Evolutionary conservation across 2,797 vertebrate genomes (phyloP).

Genomic region (Schizopygopsis malacanthus): DNA sequence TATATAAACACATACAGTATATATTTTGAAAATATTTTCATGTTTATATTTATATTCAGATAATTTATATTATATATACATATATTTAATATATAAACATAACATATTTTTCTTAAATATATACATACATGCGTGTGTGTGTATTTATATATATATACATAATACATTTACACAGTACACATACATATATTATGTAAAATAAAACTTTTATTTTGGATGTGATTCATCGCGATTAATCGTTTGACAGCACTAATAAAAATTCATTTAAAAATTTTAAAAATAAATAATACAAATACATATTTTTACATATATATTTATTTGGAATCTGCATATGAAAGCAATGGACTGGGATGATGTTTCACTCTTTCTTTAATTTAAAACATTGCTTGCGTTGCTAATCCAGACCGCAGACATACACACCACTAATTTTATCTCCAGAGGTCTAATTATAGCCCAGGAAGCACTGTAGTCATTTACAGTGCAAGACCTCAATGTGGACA

Average conservation of each 20-base stretch:
- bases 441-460: background rate
- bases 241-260: background rate
- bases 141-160: no score
- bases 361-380: slow-evolving; percentile 16
- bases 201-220: no score
- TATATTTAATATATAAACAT: no score
- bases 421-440: slow-evolving; percentile 19
- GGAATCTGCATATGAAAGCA: background rate
- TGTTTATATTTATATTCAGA: no score
- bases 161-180: no score
- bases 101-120: no score
- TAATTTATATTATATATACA: no score
- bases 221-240: no score
- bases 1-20: no score
- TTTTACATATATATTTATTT: background rate
- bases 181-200: no score
- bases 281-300: background rate
- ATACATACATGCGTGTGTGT: no score
- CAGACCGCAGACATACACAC: background rate
- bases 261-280: background rate
- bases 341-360: background rate
- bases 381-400: slow-evolving; percentile 9
- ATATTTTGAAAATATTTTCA: no score
- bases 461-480: slow-evolving; percentile 6
- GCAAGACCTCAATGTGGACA: slow-evolving; percentile 32